Evolutionary conservation across 2,888 invertebrate genomes (phyloP).

Genomic region (Bombyx huttoni): DNA sequence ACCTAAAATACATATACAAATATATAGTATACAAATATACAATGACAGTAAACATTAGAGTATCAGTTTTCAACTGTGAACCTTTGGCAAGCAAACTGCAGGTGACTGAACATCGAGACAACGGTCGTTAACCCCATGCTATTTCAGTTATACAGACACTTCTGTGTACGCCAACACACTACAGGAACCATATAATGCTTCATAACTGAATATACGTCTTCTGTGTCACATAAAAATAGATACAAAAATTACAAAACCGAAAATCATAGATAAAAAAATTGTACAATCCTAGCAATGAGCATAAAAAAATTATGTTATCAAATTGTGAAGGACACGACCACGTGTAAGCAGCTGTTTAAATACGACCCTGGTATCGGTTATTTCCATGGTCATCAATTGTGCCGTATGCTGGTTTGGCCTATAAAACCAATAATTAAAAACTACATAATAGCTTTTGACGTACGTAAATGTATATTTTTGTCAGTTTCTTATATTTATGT

Average conservation of each 20-base stretch:
- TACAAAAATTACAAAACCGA: not conserved
- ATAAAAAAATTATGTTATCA: no score
- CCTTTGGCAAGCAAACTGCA: conserved; percentile 47
- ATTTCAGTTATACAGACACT: conserved; percentile 47
- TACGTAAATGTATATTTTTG: no score
- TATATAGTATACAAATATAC: not conserved
- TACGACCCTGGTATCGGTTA: no score
- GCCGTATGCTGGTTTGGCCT: no score
- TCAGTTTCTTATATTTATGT: no score
- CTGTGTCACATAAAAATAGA: not conserved
- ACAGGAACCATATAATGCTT: not conserved
- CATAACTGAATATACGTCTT: not conserved
- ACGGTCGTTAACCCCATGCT: conserved; percentile 47
- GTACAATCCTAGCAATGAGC: no score
- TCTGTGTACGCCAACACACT: conserved; percentile 14
- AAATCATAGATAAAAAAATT: not conserved
- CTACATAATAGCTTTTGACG: no score
- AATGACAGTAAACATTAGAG: conserved; percentile 3
- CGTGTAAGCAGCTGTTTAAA: no score
- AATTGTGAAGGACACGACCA: no score
- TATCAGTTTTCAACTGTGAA: conserved; percentile 43
- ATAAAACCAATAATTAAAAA: no score
- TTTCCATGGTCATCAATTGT: no score
- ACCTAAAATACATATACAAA: not conserved
- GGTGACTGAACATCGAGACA: conserved; percentile 51